Evolutionary conservation across 2,888 invertebrate genomes (phyloP).

Genomic region (Ceramica pisi): DNA sequence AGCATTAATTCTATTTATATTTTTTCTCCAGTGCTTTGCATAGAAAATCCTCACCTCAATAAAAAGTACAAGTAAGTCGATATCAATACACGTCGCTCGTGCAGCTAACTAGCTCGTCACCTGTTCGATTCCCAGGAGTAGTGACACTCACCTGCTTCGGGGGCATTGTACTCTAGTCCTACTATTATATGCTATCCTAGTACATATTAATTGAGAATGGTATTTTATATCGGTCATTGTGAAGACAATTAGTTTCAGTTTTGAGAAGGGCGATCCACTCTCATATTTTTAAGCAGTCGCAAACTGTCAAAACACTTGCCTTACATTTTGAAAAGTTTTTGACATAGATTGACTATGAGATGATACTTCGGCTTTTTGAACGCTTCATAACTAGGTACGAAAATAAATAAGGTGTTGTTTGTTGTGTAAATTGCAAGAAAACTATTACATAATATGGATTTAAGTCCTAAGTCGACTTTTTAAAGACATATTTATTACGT

Average conservation of each 20-base stretch:
- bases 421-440: no score
- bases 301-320: no score
- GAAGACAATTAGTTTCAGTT: no score
- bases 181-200: constrained; percentile 20
- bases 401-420: no score
- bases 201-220: constrained; percentile 17
- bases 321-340: no score
- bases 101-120: constrained; percentile 17
- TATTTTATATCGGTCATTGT: constrained; percentile 12
- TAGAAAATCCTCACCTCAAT: constrained; percentile 37
- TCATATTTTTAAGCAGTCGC: no score
- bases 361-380: no score
- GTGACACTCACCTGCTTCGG: constrained; percentile 48
- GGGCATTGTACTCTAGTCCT: constrained; percentile 33
- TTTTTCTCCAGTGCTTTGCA: background rate
- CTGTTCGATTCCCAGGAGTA: constrained; percentile 43
- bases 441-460: no score
- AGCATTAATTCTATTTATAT: background rate
- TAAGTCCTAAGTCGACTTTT: background rate
- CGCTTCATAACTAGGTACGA: no score
- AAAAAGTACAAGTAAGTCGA: constrained; percentile 36
- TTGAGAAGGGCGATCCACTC: no score
- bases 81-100: background rate
- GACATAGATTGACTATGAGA: no score
- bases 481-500: no score